Base-by-base conservation (phyloP, 2,888 invertebrate species). In the Sesamia inferens region DNA sequence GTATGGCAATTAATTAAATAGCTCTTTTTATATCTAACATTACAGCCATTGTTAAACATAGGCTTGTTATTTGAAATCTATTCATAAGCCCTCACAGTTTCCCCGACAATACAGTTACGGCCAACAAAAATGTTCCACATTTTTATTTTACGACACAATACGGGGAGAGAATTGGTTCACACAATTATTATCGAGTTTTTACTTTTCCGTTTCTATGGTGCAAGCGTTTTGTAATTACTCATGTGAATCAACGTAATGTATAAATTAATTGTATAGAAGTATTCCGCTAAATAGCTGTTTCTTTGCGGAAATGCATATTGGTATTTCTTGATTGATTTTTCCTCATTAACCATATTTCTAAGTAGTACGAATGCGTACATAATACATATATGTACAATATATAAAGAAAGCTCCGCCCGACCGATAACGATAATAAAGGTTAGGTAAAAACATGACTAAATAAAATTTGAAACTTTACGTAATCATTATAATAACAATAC, bases 181-280 rank as follows among this genome's bases (percentile, higher is more conserved):
- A 93, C 89, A 87, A 87, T 88, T 89, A 87, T 88, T 89, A 88
- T 87, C 77, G 73, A 77, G 87, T 93, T 93, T 93, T 93, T 91
- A 85, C 85, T 88, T 86, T 88, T 85, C 88, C 88, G 89, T 90
- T 90, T 92, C 90, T 90, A 90, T 86, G 83, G 84, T 88, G 86
- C 86, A 85, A 82, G 77, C 79, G 80, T 93, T 90, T 88, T 84
- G 93, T 91, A 94, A 94, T 92, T 90, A 90, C 75, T 70, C 86
- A 89, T 93, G 94, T 89, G 94, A 94, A 93, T 90, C 83, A 79
- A 86, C 83, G 58, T 83, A 59, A 84, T 72, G 66, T 77, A 54
- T 84, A 71, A 71, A 72, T 66, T 58, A 79, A 78, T 82, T 79
- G 79, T 78, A 65, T 73, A 66, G 66, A 83, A 71, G 71, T 74